Evolutionary conservation across 2,797 vertebrate genomes (phyloP), one percentile per base, ranked within the genome.

Genomic region (Sebastolobus alascanus): DNA sequence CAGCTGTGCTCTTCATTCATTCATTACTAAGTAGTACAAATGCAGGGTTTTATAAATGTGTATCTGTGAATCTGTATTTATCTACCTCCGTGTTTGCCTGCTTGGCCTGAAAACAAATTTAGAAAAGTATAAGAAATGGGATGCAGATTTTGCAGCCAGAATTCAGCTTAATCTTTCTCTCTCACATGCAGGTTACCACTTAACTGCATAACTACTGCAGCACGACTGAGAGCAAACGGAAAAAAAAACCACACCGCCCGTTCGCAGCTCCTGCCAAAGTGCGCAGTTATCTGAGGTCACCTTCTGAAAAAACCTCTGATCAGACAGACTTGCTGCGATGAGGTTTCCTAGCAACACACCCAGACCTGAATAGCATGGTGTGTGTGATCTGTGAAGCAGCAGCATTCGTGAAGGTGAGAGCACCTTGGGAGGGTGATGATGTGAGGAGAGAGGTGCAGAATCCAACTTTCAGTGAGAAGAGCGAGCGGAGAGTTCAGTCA

Each of bases 301-400:
- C 3, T 3, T 64, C 60, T 75, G 46, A 38, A 77, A 77, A 72
- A 52, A 31, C 3, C 55, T 83, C 80, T 73, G 52, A 82, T 77
- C 60, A 71, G 38, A 38, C 4, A 50, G 40, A 22, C 22, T 63
- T 63, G 46, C 31, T 22, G 54, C 35, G 4, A 38, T 65, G 55
- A 78, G 59, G 88, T 90, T 89, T 80, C 77, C 83, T 79, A 80
- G 83, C 85, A 91, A 86, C 83, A 73, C 68, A 56, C 12, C 20
- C 27, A 54, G 25, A 43, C 56, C 37, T 82, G 40, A 61, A 75
- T 55, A 78, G 22, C 33, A 18, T 20, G 0, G n/a, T 9, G 16
- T n/a, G 4, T 46, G 43, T 67, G 25, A 82, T 80, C 22, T 69
- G 50, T 79, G 75, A 83, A 55, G 40, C 56, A 61, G 64, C 61